phyloP scores from a whole-genome alignment of 2,888 invertebrate species.

The Amphipyra berbera region DNA sequence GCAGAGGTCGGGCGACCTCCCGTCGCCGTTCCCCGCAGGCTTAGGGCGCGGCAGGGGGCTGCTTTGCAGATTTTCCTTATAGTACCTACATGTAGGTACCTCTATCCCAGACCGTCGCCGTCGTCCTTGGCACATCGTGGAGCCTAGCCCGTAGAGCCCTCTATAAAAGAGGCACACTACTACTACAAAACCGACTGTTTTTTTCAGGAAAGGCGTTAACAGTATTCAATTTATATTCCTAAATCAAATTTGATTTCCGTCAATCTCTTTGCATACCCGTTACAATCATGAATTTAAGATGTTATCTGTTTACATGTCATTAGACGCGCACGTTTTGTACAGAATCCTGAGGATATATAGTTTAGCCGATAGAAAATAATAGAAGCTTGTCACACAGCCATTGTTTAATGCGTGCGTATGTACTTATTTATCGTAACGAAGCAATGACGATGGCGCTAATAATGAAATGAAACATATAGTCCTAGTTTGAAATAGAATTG shows the following conservation, averaged over 20 bases:
- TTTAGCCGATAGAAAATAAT: constrained; percentile 10
- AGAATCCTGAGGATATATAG: constrained; percentile 12
- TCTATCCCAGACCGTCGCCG: constrained; percentile 27
- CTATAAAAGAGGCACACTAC: constrained; percentile 14
- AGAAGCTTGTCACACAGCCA: constrained; percentile 5
- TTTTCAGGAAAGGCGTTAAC: constrained; percentile 33
- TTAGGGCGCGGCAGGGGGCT: constrained; percentile 72
- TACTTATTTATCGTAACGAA: constrained; percentile 1
- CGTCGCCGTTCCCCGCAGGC: constrained; percentile 74
- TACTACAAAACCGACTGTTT: constrained; percentile 22
- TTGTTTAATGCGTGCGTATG: constrained; percentile 17
- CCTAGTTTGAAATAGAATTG: neutral
- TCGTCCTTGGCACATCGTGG: constrained; percentile 36
- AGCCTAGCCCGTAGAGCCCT: constrained; percentile 2
- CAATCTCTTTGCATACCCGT: constrained; percentile 58
- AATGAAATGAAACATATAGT: neutral
- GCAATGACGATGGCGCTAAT: neutral
- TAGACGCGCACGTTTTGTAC: constrained; percentile 5
- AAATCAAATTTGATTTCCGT: constrained; percentile 54
- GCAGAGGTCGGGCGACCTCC: constrained; percentile 76
- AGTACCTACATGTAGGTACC: constrained; percentile 40
- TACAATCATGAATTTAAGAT: constrained; percentile 60
- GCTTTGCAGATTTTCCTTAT: constrained; percentile 66
- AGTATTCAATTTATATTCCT: constrained; percentile 53
- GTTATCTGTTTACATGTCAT: constrained; percentile 38